Percentiles rank a stretch among this genome's conserved stretches.
Conservation (phyloP, 2,888 invertebrate genomes). For the Gymnocheta viridis region DNA sequence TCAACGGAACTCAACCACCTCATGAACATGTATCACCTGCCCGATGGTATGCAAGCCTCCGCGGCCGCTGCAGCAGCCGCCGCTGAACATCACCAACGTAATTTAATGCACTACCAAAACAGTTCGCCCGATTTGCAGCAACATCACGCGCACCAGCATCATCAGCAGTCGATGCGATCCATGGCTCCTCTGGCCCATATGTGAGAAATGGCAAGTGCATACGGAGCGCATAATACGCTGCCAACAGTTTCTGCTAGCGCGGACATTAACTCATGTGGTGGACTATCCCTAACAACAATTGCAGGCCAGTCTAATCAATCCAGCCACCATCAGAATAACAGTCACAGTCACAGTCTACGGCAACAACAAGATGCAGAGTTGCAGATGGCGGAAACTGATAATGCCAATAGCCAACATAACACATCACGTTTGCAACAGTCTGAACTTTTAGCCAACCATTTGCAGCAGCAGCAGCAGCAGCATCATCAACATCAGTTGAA, state of each 20-base stretch:
- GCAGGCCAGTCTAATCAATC: conserved; percentile 39
- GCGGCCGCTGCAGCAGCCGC: conserved; percentile 83
- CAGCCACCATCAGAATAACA: conserved; percentile 66
- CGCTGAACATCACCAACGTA: conserved; percentile 79
- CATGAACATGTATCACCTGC: conserved; percentile 87
- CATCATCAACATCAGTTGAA: conserved; percentile 65
- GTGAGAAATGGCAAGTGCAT: conserved; percentile 82
- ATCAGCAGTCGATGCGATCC: conserved; percentile 81
- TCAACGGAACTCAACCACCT: conserved; percentile 86
- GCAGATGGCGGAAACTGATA: conserved; percentile 65
- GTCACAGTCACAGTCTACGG: conserved; percentile 42
- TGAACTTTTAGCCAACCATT: conserved; percentile 58
- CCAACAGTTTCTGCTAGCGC: conserved; percentile 68
- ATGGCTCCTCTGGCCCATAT: conserved; percentile 83
- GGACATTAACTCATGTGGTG: conserved; percentile 66
- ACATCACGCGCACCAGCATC: conserved; percentile 80
- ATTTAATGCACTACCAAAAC: conserved; percentile 81
- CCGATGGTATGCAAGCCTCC: conserved; percentile 84
- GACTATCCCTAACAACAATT: conserved; percentile 57
- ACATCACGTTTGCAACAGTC: conserved; percentile 64
- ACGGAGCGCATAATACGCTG: conserved; percentile 75
- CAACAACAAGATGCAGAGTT: conserved; percentile 52
- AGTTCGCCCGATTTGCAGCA: conserved; percentile 81
- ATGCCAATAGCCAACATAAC: conserved; percentile 37
- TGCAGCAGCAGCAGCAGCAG: conserved; percentile 11